Evolutionary conservation across 2,888 invertebrate genomes (phyloP), one percentile per base, ranked within the genome.

Genomic region (Salpingus planirostris): DNA sequence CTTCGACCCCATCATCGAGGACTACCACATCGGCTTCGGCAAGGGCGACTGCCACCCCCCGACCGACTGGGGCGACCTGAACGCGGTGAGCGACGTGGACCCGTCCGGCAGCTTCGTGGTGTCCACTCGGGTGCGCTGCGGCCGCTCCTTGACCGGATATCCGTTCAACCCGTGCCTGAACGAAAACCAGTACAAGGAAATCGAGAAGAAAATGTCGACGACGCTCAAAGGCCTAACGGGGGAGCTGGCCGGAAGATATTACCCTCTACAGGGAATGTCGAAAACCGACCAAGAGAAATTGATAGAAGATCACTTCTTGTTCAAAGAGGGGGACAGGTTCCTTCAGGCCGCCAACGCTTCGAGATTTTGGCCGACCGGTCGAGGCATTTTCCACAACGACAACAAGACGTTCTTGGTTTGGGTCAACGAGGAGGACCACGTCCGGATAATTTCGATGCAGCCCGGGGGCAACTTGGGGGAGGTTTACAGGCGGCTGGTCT

Each of bases 391-490:
- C 77, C 87, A 88, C 73, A 96, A 96, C 62, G 84, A 88, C 61
- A 78, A 78, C 69, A 93, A 93, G 73, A 91, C 90, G 47, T 96
- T 96, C 80, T 72, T 91, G 64, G 85, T 95, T 46, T 96, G 96
- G 95, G 81, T 87, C 69, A 93, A 93, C 62, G 95, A 96, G 67
- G 95, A 96, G 68, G 96, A 96, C 73, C 96, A 96, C 67, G 76
- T 95, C 58, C 81, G 95, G 48, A 84, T 96, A 57, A 96, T 96
- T 69, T 92, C 92, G 55, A 92, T 96, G 92, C 90, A 95, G 69
- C 80, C 80, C 76, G 95, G 91, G 42, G 92, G 91, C 53, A 84
- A 93, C 70, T 73, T 92, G 56, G 82, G 82, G 55, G 47, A 86
- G 73, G 83, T 92, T 13, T 72, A 68, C 49, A 59, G 61, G 24